Evolutionary conservation across 2,888 invertebrate species (phyloP).

Genomic region (Mimas tiliae): DNA sequence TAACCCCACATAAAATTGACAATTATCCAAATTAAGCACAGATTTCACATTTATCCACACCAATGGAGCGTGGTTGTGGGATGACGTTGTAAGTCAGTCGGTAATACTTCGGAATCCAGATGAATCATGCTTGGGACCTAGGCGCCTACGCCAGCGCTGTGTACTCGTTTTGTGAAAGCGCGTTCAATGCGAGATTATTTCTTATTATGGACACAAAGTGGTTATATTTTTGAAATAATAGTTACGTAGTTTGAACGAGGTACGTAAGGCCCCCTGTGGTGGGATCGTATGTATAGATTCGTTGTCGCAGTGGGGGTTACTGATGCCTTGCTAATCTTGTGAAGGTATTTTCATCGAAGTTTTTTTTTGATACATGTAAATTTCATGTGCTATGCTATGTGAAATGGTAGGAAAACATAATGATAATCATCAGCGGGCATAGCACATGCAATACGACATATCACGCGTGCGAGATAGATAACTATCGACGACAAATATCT

Average conservation of each 20-base stretch:
- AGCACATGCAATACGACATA: too few species aligned
- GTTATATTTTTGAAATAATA: conserved; percentile 23
- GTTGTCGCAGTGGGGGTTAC: conserved; percentile 5
- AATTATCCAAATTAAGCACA: conserved; percentile 9
- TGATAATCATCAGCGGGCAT: too few species aligned
- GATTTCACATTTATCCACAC: conserved; percentile 6
- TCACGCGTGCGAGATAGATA: too few species aligned
- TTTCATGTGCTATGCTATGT: background rate
- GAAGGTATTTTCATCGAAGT: conserved; percentile 12
- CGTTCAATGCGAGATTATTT: conserved; percentile 40
- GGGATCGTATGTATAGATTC: conserved; percentile 4
- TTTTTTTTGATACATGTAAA: background rate
- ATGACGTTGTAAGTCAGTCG: conserved; percentile 25
- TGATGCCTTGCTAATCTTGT: conserved; percentile 13
- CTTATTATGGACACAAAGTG: conserved; percentile 16
- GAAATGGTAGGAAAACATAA: background rate
- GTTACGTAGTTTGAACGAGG: background rate
- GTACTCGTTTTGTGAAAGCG: conserved; percentile 46
- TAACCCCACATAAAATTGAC: background rate
- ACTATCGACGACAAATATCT: too few species aligned
- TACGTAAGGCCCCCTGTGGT: conserved; percentile 7
- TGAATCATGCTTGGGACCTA: conserved; percentile 38
- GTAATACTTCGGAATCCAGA: conserved; percentile 30
- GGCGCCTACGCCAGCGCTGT: conserved; percentile 43
- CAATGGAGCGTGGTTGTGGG: conserved; percentile 30